Base-by-base conservation (phyloP, 2,888 invertebrate genomes). In the Euzophera pinguis region DNA sequence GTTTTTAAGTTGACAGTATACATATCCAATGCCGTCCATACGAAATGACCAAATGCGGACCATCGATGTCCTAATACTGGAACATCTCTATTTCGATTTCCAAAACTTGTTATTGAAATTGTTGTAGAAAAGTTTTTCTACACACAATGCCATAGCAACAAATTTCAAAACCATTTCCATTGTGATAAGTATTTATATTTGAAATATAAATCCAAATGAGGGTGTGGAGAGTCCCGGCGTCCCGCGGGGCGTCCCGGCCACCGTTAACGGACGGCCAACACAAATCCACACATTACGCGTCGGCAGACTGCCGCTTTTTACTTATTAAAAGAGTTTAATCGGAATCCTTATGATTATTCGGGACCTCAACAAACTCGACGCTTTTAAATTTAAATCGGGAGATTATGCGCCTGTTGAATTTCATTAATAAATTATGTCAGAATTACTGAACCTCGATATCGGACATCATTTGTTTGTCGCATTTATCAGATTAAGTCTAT, bases 271-370 rank as follows among this genome's bases (percentile, higher is more conserved):
- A 43, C 27, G 42, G 27, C 42, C 27, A 42, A 43, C 42, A 43
- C 42, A 27, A 22, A 43, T 43, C 42, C 27, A 43, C 42, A n/a
- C 42, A 12, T 41, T 41, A 9, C 9, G 41, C 17, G 41, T 13
- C 41, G 17, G 10, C 42, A 7, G 42, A 27, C 27, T 4, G 42
- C 42, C 22, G 42, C 42, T 27, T 27, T 27, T 43, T 27, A 43
- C 42, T 43, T 43, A 27, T 27, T 43, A 43, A 43, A 43, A 12
- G 42, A 43, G 27, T 43, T 43, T 12, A 43, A 43, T 43, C 42
- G 27, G 27, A 43, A 27, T 27, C 42, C 42, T 27, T 27, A 29
- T 10, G 27, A 27, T n/a, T 12, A 37, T 37, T 37, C 12, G 37
- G 12, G 12, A 10, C 2, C 10, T 37, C 12, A 37, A 12, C 37